Evolutionary conservation across 2,113 vertebrate species (phyloP).

Genomic region (Burhinus bistriatus): DNA sequence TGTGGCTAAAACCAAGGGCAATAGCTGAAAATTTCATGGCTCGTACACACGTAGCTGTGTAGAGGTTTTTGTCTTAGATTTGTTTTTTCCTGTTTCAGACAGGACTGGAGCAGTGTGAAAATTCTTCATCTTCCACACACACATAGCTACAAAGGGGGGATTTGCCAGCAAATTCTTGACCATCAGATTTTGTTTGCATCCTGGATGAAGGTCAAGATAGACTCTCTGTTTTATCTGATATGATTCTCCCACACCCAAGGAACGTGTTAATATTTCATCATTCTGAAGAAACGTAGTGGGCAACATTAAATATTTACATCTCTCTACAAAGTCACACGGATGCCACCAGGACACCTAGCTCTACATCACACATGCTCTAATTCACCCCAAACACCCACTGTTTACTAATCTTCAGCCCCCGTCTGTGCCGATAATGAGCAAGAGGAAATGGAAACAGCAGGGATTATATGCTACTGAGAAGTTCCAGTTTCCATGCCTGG

Average conservation of each 20-base stretch:
- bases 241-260: background rate
- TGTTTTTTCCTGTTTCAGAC: background rate
- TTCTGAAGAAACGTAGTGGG: background rate
- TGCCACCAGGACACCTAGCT: constrained; percentile 37
- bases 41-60: background rate
- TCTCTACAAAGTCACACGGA: background rate
- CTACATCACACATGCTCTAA: constrained; percentile 51
- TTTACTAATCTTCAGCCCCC: constrained; percentile 54
- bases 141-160: background rate
- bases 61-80: background rate
- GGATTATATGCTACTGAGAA: constrained; percentile 23
- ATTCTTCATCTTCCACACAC: background rate
- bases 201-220: background rate
- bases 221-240: background rate
- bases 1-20: background rate
- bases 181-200: background rate
- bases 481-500: constrained; percentile 56
- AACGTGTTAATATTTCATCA: background rate
- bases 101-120: background rate
- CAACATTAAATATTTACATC: constrained; percentile 56
- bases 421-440: constrained; percentile 43
- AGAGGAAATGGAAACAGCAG: constrained; percentile 65
- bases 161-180: background rate
- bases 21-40: background rate
- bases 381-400: constrained; percentile 44